Percentiles rank a stretch among this genome's conserved stretches.
Conservation (phyloP, 2,113 vertebrate species). For the Paracanthobrama guichenoti region DNA sequence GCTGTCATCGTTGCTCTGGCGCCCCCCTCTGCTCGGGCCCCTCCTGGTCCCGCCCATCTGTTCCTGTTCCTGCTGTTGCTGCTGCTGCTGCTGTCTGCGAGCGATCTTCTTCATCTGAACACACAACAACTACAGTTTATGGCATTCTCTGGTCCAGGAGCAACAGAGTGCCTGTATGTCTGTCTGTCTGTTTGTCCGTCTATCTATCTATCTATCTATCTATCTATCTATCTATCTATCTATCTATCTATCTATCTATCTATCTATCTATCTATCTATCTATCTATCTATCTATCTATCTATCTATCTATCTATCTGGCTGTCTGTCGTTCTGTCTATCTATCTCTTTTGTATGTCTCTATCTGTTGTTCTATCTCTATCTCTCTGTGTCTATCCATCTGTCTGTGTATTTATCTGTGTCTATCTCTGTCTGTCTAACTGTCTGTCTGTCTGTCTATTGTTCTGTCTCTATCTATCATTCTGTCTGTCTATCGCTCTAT, state of each 20-base stretch:
- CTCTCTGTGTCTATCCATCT: too few relatives aligned
- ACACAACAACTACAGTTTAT: constrained; percentile 3
- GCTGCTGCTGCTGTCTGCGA: constrained; percentile 82
- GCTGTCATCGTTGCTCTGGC: constrained; percentile 85
- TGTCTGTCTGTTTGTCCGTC: neutral
- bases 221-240: too few relatives aligned
- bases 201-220: neutral
- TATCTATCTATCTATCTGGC: neutral
- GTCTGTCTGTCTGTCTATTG: rapidly evolving
- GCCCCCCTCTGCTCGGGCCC: constrained; percentile 77
- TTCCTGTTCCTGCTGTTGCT: constrained; percentile 87
- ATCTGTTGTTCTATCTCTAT: neutral
- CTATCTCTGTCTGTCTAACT: neutral
- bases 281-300: neutral
- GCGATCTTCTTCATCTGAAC: constrained; percentile 91
- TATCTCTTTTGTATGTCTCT: too few relatives aligned
- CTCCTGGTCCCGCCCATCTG: constrained; percentile 77
- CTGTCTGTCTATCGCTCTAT: too few relatives aligned
- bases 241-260: rapidly evolving
- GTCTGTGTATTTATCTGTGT: neutral
- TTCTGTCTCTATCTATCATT: too few relatives aligned
- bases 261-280: too few relatives aligned
- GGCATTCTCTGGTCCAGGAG: neutral
- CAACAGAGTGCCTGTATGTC: neutral
- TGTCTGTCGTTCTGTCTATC: too few relatives aligned